Evolutionary conservation across 2,888 invertebrate species (phyloP).

Genomic region (Stenodema calcarata): DNA sequence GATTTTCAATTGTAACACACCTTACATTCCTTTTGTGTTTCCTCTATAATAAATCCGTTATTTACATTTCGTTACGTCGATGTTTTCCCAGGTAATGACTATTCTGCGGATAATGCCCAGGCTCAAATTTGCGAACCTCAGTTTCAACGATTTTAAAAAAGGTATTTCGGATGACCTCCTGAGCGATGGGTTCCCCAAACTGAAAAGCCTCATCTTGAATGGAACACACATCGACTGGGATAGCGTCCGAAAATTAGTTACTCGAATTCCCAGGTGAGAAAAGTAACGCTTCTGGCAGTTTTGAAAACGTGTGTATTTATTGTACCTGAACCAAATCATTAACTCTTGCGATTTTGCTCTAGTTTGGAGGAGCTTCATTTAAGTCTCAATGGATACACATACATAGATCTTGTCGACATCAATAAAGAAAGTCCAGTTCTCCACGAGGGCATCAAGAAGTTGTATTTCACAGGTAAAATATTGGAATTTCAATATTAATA

Average conservation of each 20-base stretch:
- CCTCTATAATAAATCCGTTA: no score
- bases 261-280: slow-evolving; percentile 70
- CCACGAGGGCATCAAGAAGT: slow-evolving; percentile 75
- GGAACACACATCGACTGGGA: slow-evolving; percentile 87
- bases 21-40: no score
- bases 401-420: slow-evolving; percentile 71
- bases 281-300: no score
- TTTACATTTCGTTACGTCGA: no score
- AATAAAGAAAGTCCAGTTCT: slow-evolving; percentile 61
- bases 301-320: neutral
- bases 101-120: slow-evolving; percentile 87
- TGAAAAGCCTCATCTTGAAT: slow-evolving; percentile 70
- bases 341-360: slow-evolving; percentile 54
- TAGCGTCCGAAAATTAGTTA: slow-evolving; percentile 77
- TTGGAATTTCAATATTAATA: no score
- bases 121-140: slow-evolving; percentile 88
- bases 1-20: no score
- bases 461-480: slow-evolving; percentile 84
- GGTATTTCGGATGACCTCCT: slow-evolving; percentile 63
- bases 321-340: neutral
- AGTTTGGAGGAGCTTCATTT: slow-evolving; percentile 88
- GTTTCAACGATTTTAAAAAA: slow-evolving; percentile 83
- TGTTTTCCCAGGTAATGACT: slow-evolving; percentile 72
- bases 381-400: slow-evolving; percentile 86
- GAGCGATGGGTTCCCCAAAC: slow-evolving; percentile 57